Percentiles rank a stretch among this genome's conserved stretches.
These are phyloP conservation scores for Chrysochloris asiatica DNA, from an alignment of 2,113 vertebrate species.

Conservation along the genomic window DNA sequence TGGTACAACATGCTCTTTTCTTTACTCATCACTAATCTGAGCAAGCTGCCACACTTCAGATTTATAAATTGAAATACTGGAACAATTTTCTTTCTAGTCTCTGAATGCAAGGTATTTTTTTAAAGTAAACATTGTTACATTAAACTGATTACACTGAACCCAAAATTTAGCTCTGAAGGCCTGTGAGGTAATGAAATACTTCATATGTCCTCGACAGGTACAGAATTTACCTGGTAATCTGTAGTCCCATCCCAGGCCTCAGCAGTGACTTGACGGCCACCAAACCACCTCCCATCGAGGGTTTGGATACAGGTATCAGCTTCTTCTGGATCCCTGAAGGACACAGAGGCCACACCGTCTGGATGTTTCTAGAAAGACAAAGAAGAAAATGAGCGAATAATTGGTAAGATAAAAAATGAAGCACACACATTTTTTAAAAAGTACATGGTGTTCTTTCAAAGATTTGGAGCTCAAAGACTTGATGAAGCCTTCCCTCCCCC, in stretches of 20 bases:
- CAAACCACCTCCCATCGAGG: conserved; percentile 96
- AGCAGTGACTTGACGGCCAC: conserved; percentile 92
- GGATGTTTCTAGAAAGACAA: conserved; percentile 92
- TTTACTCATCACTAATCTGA: conserved; percentile 26
- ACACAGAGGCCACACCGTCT: conserved; percentile 95
- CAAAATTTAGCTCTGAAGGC: conserved; percentile 1
- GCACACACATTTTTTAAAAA: neutral
- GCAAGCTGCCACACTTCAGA: conserved; percentile 38
- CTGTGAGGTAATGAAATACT: neutral
- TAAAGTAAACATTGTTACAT: conserved; percentile 4
- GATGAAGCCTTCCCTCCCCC: conserved; percentile 12
- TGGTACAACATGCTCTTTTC: neutral
- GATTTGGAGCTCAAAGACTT: conserved; percentile 9
- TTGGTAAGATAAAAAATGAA: conserved; percentile 24
- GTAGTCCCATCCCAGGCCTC: conserved; percentile 93
- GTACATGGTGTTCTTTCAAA: neutral
- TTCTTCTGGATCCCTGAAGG: conserved; percentile 93
- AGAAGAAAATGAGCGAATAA: neutral
- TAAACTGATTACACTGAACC: conserved; percentile 13
- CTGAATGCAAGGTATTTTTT: conserved; percentile 32
- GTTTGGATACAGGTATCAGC: conserved; percentile 90
- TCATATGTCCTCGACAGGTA: neutral
- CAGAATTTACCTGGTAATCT: conserved; percentile 93
- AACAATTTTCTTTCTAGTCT: conserved; percentile 20
- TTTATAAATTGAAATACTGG: neutral